Evolutionary conservation across 23 tunicate species (phyloP).

Genomic region (Trididemnum nubilum): DNA sequence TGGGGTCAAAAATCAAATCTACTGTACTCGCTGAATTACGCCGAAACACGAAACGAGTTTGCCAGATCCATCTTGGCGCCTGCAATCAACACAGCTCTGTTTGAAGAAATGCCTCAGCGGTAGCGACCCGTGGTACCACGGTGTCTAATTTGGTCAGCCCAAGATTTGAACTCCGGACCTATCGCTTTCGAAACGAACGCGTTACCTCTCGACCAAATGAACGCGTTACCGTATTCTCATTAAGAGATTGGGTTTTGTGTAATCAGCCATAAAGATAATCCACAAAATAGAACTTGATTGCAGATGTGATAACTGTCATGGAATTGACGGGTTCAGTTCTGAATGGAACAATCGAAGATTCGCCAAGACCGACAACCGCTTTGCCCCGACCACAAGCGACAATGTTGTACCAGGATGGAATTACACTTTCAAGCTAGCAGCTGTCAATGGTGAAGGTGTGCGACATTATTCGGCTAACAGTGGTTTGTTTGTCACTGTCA

Average conservation of each 20-base stretch:
- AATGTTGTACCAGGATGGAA: slow-evolving; percentile 87
- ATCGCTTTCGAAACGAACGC: too few relatives aligned
- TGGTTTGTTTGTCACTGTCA: too few relatives aligned
- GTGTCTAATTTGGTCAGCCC: too few relatives aligned
- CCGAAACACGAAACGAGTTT: background rate
- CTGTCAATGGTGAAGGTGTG: slow-evolving; percentile 76
- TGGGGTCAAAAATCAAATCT: background rate
- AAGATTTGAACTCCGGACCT: too few relatives aligned
- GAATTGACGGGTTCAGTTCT: slow-evolving; percentile 9
- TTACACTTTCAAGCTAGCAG: slow-evolving; percentile 58
- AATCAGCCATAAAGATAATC: too few relatives aligned
- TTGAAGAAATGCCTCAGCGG: background rate
- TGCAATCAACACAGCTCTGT: background rate
- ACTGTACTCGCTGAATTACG: background rate
- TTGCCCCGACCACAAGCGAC: slow-evolving; percentile 27
- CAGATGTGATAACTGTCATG: slow-evolving; percentile 27
- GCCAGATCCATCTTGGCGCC: background rate
- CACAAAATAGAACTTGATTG: too few relatives aligned
- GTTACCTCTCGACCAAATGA: too few relatives aligned
- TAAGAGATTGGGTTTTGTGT: too few relatives aligned
- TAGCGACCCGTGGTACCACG: background rate
- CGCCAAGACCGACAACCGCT: slow-evolving; percentile 12
- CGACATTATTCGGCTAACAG: too few relatives aligned
- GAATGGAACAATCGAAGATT: slow-evolving; percentile 51
- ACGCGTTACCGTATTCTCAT: too few relatives aligned